phyloP scores from a whole-genome alignment of 2,888 invertebrate genomes.

The Acleris literana region DNA sequence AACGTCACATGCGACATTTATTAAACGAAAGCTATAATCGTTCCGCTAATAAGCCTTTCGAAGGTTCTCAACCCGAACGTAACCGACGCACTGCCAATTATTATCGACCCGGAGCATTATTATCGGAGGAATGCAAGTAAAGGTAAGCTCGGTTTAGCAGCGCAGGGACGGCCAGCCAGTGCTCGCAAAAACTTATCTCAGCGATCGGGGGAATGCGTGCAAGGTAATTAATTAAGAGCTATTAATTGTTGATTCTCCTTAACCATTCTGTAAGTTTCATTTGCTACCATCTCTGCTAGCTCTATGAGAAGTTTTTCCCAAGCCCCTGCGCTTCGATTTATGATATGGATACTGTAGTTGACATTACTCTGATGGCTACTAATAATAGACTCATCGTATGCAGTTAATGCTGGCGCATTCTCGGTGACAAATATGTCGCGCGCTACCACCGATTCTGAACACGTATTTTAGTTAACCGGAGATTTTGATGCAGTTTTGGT shows the following conservation, averaged over 20 bases:
- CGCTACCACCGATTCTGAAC: slow-evolving; percentile 14
- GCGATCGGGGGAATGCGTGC: slow-evolving; percentile 55
- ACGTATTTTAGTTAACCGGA: slow-evolving; percentile 8
- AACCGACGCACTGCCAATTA: slow-evolving; percentile 26
- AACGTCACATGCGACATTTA: slow-evolving; percentile 9
- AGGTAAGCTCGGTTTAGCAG: slow-evolving; percentile 19
- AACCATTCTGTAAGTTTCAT: slow-evolving; percentile 51
- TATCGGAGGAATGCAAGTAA: slow-evolving; percentile 32
- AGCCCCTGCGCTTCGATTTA: slow-evolving; percentile 41
- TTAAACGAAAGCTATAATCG: slow-evolving; percentile 29
- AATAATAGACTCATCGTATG: slow-evolving; percentile 28
- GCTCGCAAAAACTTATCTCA: slow-evolving; percentile 53
- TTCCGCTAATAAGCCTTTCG: slow-evolving; percentile 26
- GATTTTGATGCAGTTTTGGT: slow-evolving; percentile 6
- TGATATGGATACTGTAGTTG: slow-evolving; percentile 40
- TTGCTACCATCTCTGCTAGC: slow-evolving; percentile 21
- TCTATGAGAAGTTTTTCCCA: slow-evolving; percentile 43
- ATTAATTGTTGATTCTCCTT: slow-evolving; percentile 66
- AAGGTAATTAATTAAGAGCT: slow-evolving; percentile 71
- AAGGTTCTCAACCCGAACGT: slow-evolving; percentile 14
- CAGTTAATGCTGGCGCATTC: slow-evolving; percentile 20
- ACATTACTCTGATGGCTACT: slow-evolving; percentile 32
- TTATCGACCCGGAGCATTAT: slow-evolving; percentile 31
- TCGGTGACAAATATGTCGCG: slow-evolving; percentile 22
- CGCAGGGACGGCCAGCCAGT: slow-evolving; percentile 35